Evolutionary conservation across 2,113 vertebrate genomes (phyloP).

Genomic region (Sciurus niger): DNA sequence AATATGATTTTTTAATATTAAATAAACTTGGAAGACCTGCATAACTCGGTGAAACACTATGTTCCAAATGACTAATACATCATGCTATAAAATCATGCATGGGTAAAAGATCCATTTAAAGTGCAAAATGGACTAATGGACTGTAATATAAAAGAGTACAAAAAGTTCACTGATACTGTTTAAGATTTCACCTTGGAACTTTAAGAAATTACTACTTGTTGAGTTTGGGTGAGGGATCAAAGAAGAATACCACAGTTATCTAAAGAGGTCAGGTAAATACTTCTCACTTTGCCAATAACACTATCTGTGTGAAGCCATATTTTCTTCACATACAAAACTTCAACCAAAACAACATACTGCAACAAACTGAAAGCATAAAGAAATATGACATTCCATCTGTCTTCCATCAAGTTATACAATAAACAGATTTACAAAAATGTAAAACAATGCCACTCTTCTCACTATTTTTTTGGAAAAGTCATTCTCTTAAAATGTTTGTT

Average conservation of each 20-base stretch:
- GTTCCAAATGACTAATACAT: background rate
- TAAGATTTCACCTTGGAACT: background rate
- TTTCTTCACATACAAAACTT: background rate
- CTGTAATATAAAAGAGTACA: background rate
- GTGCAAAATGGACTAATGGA: background rate
- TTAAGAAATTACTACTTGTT: slow-evolving; percentile 11
- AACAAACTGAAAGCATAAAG: background rate
- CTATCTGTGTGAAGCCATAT: background rate
- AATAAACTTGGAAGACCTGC: background rate
- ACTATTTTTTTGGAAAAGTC: background rate
- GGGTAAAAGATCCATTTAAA: background rate
- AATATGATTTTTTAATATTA: slow-evolving; percentile 28
- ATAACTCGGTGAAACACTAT: background rate
- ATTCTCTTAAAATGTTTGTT: slow-evolving; percentile 38
- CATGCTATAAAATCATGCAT: background rate
- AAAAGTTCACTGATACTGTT: background rate
- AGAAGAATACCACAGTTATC: background rate
- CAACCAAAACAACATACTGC: background rate
- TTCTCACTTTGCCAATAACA: slow-evolving; percentile 15
- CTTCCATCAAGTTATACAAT: background rate
- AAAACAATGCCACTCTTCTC: background rate
- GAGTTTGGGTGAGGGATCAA: background rate
- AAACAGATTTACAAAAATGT: background rate
- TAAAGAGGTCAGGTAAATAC: slow-evolving; percentile 1
- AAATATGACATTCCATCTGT: background rate